Evolutionary conservation across 1,140 invertebrate species (phyloP).

Genomic region (Eufriesea mexicana): DNA sequence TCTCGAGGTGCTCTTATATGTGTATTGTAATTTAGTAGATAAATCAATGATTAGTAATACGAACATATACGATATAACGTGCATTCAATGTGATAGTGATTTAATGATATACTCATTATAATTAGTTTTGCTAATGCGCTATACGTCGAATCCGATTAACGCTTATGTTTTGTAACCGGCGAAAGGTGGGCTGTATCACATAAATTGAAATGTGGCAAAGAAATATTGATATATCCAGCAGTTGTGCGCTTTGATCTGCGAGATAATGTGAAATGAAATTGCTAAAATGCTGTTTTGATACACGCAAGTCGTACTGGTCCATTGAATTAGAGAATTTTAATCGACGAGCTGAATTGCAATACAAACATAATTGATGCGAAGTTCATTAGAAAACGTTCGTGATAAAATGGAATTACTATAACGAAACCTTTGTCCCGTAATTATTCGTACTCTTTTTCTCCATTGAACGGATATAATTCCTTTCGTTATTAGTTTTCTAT

Average conservation of each 20-base stretch:
- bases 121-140: not conserved
- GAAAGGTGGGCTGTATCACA: not conserved
- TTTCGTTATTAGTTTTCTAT: not conserved
- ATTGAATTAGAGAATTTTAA: constrained; percentile 19
- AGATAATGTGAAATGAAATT: constrained; percentile 38
- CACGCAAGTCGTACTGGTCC: not conserved
- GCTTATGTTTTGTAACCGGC: constrained; percentile 1
- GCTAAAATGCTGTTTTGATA: constrained; percentile 16
- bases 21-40: not conserved
- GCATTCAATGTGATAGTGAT: not conserved
- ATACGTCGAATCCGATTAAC: not conserved
- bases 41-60: not conserved
- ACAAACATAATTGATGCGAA: not conserved
- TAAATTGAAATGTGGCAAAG: constrained; percentile 4
- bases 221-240: not conserved
- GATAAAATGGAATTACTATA: not conserved
- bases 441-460: not conserved
- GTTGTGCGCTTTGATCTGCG: constrained; percentile 20
- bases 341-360: not conserved
- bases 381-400: not conserved
- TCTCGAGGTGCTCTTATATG: no score
- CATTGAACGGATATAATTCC: not conserved
- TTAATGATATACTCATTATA: constrained; percentile 19
- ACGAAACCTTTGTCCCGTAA: not conserved
- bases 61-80: not conserved